Conservation (phyloP, 2,113 vertebrate genomes). For the Rhea pennata region DNA sequence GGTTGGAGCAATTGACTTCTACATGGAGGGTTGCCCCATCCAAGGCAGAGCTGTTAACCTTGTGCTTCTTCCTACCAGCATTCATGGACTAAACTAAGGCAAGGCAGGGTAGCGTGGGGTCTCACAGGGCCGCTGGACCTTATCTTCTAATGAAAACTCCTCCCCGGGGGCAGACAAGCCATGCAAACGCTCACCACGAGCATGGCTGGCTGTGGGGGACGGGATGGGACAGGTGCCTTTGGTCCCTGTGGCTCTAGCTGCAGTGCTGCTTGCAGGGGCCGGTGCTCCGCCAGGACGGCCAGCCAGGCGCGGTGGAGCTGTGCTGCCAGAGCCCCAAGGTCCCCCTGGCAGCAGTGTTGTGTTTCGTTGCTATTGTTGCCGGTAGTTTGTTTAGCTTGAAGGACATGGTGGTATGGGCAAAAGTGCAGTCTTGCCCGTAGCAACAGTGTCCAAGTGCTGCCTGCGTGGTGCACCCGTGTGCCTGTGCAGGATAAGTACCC, state of each 20-base stretch:
- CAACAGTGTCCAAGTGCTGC: neutral
- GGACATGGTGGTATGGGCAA: fast-evolving
- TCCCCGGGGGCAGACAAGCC: fast-evolving
- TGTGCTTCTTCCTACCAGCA: neutral
- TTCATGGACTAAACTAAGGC: neutral
- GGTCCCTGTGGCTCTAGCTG: fast-evolving
- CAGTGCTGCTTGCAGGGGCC: too few relatives aligned
- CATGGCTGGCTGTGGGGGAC: fast-evolving
- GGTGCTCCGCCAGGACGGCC: neutral
- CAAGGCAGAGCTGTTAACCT: neutral
- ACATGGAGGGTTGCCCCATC: neutral
- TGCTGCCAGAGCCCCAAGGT: fast-evolving
- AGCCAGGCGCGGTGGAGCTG: too few relatives aligned
- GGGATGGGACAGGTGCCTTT: too few relatives aligned
- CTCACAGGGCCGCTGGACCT: fast-evolving
- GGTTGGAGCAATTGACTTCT: neutral
- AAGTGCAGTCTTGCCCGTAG: fast-evolving
- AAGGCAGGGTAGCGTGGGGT: neutral
- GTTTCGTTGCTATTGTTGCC: neutral
- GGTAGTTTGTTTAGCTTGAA: fast-evolving
- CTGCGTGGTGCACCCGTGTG: neutral
- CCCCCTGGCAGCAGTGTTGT: fast-evolving
- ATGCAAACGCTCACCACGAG: fast-evolving
- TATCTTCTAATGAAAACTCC: fast-evolving
- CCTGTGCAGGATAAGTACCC: fast-evolving